Conservation (phyloP, 2,797 vertebrate genomes). For the Typhlichthys eigenmanni region DNA sequence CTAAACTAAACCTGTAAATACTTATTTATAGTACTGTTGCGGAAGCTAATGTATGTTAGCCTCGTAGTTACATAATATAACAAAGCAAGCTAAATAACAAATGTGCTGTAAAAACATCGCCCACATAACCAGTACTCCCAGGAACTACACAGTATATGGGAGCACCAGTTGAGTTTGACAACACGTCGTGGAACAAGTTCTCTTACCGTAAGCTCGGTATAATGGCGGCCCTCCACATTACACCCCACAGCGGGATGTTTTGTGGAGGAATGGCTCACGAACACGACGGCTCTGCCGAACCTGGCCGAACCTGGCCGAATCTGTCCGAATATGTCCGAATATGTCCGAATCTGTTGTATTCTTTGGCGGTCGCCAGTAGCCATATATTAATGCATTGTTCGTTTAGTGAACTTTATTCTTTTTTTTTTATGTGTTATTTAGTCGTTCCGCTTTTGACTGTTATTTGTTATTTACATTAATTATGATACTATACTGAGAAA, state of each 20-base stretch:
- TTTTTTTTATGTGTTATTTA: no score
- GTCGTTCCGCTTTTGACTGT: no score
- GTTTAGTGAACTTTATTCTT: no score
- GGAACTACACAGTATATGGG: accelerated
- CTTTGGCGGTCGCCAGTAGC: no score
- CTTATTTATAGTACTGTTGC: no score
- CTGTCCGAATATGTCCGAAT: no score
- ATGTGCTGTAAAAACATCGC: not conserved
- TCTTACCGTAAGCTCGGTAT: conserved; percentile 86
- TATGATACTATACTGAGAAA: conserved; percentile 3
- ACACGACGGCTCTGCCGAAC: conserved; percentile 24
- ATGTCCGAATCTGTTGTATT: no score
- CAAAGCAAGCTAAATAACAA: conserved; percentile 15
- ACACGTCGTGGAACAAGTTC: conserved; percentile 38
- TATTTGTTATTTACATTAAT: not conserved
- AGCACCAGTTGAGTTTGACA: not conserved
- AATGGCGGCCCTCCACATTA: conserved; percentile 78
- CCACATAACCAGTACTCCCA: not conserved
- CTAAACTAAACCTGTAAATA: no score
- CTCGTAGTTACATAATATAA: not conserved
- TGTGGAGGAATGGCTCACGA: conserved; percentile 65
- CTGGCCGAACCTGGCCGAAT: not conserved
- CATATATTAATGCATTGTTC: no score
- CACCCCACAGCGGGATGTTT: conserved; percentile 45
- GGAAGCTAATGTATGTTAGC: conserved; percentile 16